Conservation (phyloP, 2,113 vertebrate genomes). For the Alethe castanea region DNA sequence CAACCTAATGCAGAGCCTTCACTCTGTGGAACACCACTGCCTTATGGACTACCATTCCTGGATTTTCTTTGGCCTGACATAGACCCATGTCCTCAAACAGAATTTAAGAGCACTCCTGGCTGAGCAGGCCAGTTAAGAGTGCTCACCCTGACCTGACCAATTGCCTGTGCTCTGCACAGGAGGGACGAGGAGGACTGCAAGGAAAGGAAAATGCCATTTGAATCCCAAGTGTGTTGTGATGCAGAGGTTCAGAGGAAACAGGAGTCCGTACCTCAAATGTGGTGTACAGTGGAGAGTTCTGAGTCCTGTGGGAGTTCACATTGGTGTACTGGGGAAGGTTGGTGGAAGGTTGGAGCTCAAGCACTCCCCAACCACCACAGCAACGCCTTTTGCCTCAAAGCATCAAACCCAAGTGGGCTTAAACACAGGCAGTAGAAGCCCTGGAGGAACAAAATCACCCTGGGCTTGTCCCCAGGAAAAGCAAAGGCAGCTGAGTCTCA, state of each 20-base stretch:
- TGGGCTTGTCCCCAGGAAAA: background rate
- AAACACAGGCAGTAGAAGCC: background rate
- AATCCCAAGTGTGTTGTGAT: rapidly evolving
- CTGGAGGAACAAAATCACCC: background rate
- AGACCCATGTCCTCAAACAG: background rate
- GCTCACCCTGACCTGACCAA: background rate
- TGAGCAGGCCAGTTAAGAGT: background rate
- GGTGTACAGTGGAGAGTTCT: rapidly evolving
- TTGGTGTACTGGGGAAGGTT: rapidly evolving
- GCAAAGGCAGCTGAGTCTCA: background rate
- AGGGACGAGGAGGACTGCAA: background rate
- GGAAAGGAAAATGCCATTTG: background rate
- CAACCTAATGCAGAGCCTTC: background rate
- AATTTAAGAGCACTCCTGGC: background rate
- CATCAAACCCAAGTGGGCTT: background rate
- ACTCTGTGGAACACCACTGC: rapidly evolving
- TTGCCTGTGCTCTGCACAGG: background rate
- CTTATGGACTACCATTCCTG: rapidly evolving
- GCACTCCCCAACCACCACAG: background rate
- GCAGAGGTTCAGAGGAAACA: background rate
- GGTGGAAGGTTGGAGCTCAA: background rate
- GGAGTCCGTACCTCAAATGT: background rate
- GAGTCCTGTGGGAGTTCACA: background rate
- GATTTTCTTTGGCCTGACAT: background rate
- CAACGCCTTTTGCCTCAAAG: background rate